phyloP scores from a whole-genome alignment of 2,113 vertebrate species.

The Podiceps cristatus region DNA sequence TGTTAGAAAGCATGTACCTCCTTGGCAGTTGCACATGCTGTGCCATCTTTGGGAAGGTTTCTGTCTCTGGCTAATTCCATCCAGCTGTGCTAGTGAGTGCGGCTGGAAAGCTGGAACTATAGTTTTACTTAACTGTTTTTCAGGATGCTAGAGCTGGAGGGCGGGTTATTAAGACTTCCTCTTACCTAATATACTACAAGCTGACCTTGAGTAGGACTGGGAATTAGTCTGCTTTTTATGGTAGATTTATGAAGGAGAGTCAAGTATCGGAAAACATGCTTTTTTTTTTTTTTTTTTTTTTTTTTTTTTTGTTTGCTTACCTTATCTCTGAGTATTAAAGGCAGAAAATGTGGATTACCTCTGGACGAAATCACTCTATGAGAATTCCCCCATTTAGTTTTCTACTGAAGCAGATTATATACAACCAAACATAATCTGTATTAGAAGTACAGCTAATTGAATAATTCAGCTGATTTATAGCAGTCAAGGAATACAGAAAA shows the following conservation, averaged over 20 bases:
- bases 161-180: not conserved
- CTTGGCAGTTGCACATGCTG: not conserved
- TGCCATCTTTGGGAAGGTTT: not conserved
- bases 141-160: not conserved
- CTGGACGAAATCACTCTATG: not conserved
- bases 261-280: not conserved
- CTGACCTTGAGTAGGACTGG: not conserved
- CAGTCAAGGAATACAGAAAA: not conserved
- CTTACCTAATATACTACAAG: not conserved
- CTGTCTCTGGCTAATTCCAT: not conserved
- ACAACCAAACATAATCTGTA: not conserved
- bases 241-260: not conserved
- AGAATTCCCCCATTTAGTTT: not conserved
- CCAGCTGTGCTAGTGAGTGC: not conserved
- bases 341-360: not conserved
- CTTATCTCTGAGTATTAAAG: conserved; percentile 23
- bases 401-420: not conserved
- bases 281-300: conserved; percentile 5
- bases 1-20: not conserved
- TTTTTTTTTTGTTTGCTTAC: conserved; percentile 26
- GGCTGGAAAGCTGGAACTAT: not conserved
- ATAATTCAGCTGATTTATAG: not conserved
- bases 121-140: not conserved
- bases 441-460: not conserved
- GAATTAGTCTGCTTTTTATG: not conserved